Evolutionary conservation across 2,113 vertebrate genomes (phyloP).

Genomic region (Dissostichus mawsoni): DNA sequence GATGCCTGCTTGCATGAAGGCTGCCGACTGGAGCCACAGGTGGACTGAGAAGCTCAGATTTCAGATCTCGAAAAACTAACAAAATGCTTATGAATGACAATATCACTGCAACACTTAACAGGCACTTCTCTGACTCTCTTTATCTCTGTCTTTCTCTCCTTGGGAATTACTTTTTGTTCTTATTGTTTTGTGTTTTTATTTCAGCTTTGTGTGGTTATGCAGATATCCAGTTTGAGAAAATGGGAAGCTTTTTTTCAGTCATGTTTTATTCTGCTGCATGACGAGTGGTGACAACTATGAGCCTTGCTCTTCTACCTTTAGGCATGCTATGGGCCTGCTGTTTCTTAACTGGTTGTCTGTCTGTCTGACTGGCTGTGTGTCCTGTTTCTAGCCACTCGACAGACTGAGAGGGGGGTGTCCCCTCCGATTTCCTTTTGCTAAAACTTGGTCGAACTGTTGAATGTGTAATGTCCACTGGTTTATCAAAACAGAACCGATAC

Average conservation of each 20-base stretch:
- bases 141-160: slow-evolving; percentile 72
- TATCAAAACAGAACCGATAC: slow-evolving; percentile 13
- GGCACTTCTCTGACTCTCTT: slow-evolving; percentile 70
- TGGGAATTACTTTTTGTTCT: slow-evolving; percentile 50
- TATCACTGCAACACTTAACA: slow-evolving; percentile 80
- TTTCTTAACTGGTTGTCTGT: slow-evolving; percentile 68
- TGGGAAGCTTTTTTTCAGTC: slow-evolving; percentile 63
- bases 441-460: slow-evolving; percentile 28
- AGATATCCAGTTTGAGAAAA: slow-evolving; percentile 66
- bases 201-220: slow-evolving; percentile 71
- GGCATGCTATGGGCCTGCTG: slow-evolving; percentile 83
- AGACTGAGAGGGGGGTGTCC: slow-evolving; percentile 40
- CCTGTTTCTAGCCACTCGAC: slow-evolving; percentile 69
- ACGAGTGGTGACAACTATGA: slow-evolving; percentile 72
- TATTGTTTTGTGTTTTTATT: slow-evolving; percentile 37
- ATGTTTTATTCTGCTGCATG: slow-evolving; percentile 83
- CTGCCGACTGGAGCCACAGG: slow-evolving; percentile 83
- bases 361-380: slow-evolving; percentile 70
- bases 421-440: background rate
- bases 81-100: slow-evolving; percentile 80
- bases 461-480: slow-evolving; percentile 11
- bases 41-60: slow-evolving; percentile 79
- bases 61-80: slow-evolving; percentile 76
- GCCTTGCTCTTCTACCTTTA: slow-evolving; percentile 79
- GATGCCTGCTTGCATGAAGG: slow-evolving; percentile 99